Base-by-base conservation (phyloP, 2,888 invertebrate species). In the Drosophila antonietae region DNA sequence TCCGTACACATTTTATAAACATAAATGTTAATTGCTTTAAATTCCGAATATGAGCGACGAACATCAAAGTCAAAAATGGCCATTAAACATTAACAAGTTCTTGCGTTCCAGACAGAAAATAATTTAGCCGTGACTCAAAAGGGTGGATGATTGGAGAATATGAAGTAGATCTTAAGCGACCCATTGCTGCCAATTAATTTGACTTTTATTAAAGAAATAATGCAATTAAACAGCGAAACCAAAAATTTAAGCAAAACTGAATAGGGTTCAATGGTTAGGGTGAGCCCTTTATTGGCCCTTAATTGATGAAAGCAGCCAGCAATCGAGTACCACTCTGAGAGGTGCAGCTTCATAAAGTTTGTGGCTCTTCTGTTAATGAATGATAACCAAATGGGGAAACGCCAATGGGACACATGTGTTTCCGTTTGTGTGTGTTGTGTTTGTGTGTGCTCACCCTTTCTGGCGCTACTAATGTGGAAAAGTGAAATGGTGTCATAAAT, bases 301-400 rank as follows among this genome's bases (percentile, higher is more conserved):
- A 78, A 89, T 89, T 85, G 88, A 85, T 80, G 75, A 72, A 82
- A 81, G 75, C 73, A 75, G 60, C 66, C 71, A 72, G 57, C 67
- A 78, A 77, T 80, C 64, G 69, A 76, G 70, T 47, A 68, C 61
- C 64, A 71, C 68, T 77, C 67, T n/a, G 65, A 67, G 46, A 51
- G 57, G 47, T 62, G 47, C 56, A 66, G 62, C 53, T 69, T 62
- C 62, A 63, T 60, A 72, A 69, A 69, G 75, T 68, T 81, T 87
- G 89, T 71, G 85, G 89, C 80, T 87, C 80, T 87, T 79, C 73
- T 78, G 83, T 88, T 89, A 75, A 87, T 81, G 80, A 87, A 83
- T 83, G 80, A 87, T 87, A 87, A 81, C 77, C 80, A 72, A 66
- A 53, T 33, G 58, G 72, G 72, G 75, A 62, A 33, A 33, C 18